Percentiles rank a stretch among this genome's conserved stretches.
phyloP scores from a whole-genome alignment of 2,797 vertebrate species.

The Pitangus sulphuratus region DNA sequence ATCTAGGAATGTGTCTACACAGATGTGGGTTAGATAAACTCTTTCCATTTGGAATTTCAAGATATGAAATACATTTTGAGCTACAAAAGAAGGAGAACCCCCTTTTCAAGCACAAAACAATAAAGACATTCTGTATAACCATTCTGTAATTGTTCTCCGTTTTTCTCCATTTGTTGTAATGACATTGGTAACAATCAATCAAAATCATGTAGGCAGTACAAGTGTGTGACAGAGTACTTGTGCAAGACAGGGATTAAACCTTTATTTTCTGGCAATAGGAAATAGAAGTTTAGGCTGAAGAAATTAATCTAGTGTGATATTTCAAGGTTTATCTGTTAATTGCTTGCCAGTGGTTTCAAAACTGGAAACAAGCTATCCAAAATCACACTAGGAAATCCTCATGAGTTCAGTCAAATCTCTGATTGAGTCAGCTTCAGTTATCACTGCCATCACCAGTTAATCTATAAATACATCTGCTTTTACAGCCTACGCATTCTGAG shows the following conservation, averaged over 20 bases:
- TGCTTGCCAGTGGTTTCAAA: background rate
- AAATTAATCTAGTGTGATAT: background rate
- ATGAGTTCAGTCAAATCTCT: background rate
- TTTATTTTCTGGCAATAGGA: background rate
- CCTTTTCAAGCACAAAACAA: background rate
- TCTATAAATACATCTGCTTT: conserved; percentile 53
- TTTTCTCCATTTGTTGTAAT: background rate
- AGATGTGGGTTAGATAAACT: background rate
- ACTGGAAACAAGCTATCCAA: background rate
- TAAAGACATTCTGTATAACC: background rate
- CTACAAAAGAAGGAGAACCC: background rate
- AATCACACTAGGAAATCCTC: background rate
- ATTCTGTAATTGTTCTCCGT: background rate
- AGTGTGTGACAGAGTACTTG: background rate
- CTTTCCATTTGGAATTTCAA: background rate
- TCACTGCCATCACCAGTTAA: background rate
- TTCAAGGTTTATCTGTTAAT: background rate
- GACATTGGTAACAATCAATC: background rate
- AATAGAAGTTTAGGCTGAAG: background rate
- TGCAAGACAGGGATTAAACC: background rate
- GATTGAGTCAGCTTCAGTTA: conserved; percentile 4
- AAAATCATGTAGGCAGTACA: background rate
- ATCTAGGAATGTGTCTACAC: background rate
- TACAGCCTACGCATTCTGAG: background rate
- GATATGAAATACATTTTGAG: background rate